Conservation (phyloP, 2,888 invertebrate species). For the Polydrusus pterygomalis region DNA sequence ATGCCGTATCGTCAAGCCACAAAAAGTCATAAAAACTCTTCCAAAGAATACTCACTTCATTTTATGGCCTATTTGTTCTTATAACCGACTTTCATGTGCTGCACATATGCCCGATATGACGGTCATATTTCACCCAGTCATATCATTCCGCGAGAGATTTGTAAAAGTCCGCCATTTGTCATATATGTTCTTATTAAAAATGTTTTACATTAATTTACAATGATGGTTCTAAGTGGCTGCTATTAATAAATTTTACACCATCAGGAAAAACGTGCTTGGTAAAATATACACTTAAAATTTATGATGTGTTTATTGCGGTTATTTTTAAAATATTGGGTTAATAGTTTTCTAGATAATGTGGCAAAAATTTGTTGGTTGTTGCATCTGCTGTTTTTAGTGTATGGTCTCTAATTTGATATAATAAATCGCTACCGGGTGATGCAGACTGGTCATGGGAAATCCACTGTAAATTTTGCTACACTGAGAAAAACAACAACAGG, state of each 20-base stretch:
- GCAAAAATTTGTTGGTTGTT: no score
- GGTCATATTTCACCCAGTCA: constrained; percentile 49
- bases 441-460: no score
- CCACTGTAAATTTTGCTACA: no score
- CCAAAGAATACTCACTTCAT: constrained; percentile 45
- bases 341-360: no score
- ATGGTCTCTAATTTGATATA: no score
- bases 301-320: background rate
- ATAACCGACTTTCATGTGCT: constrained; percentile 51
- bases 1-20: constrained; percentile 29
- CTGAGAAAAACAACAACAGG: no score
- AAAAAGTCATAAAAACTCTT: constrained; percentile 41
- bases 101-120: constrained; percentile 48
- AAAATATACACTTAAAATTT: background rate
- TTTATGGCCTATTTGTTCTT: constrained; percentile 55
- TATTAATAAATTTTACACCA: constrained; percentile 41
- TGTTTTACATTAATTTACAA: constrained; percentile 47
- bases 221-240: constrained; percentile 45
- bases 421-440: no score
- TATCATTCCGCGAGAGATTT: constrained; percentile 52
- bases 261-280: constrained; percentile 6
- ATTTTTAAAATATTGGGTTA: background rate
- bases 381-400: background rate
- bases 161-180: constrained; percentile 51
- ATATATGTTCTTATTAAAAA: constrained; percentile 50